Conservation (phyloP, 2,888 invertebrate species). For the Nasonovia ribisnigri region DNA sequence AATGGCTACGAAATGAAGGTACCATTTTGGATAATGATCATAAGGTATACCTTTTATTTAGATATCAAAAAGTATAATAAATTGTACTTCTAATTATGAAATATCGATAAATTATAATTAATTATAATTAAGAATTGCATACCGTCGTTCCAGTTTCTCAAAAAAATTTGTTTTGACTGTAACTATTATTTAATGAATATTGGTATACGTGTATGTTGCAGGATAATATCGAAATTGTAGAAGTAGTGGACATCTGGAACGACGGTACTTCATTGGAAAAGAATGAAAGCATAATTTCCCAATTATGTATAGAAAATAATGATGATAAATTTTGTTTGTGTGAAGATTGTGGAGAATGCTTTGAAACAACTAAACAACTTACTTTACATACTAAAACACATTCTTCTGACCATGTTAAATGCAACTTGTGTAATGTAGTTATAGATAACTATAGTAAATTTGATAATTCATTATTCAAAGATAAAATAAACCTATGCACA, state of each 20-base stretch:
- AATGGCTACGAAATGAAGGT: slow-evolving; percentile 58
- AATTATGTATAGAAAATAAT: slow-evolving; percentile 48
- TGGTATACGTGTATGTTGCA: slow-evolving; percentile 61
- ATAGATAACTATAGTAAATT: slow-evolving; percentile 35
- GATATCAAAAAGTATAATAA: neutral
- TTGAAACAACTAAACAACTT: slow-evolving; percentile 54
- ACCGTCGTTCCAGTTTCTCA: slow-evolving; percentile 57
- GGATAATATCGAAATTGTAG: slow-evolving; percentile 63
- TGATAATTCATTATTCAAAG: slow-evolving; percentile 13
- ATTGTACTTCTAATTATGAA: neutral
- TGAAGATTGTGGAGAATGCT: slow-evolving; percentile 59
- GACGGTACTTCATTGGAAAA: slow-evolving; percentile 58
- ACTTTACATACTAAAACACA: slow-evolving; percentile 46
- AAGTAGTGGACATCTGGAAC: slow-evolving; percentile 61
- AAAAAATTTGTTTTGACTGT: neutral
- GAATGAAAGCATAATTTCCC: slow-evolving; percentile 29
- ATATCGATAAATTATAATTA: neutral
- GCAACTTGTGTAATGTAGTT: slow-evolving; percentile 41
- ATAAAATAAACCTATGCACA: slow-evolving; percentile 17
- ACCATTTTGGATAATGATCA: neutral
- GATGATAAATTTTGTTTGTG: slow-evolving; percentile 57
- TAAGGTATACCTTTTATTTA: slow-evolving; percentile 43
- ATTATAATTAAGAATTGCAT: neutral
- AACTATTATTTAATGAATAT: slow-evolving; percentile 38
- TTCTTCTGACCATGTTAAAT: slow-evolving; percentile 43